These are phyloP conservation scores for Drosophila pectinifera DNA, from an alignment of 1,140 invertebrate genomes.

Conservation along the genomic window DNA sequence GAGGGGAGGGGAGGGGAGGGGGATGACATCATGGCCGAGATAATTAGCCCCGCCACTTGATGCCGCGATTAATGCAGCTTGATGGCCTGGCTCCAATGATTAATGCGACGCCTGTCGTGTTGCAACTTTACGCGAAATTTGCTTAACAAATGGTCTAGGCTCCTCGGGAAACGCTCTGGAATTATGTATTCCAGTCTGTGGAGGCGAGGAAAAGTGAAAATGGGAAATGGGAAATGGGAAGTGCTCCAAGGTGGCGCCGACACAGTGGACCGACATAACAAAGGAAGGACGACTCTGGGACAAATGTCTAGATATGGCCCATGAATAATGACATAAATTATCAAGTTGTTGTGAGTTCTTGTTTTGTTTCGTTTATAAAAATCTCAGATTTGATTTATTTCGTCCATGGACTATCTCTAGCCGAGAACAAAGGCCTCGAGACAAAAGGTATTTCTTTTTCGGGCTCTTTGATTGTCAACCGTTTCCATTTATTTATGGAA, in stretches of 20 bases:
- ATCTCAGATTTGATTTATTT: slow-evolving; percentile 25
- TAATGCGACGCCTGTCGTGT: slow-evolving; percentile 66
- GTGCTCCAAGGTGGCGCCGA: slow-evolving; percentile 10
- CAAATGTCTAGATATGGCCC: slow-evolving; percentile 26
- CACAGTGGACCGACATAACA: slow-evolving; percentile 25
- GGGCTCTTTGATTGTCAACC: too few relatives aligned
- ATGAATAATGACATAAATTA: slow-evolving; percentile 47
- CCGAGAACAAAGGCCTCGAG: slow-evolving; percentile 7
- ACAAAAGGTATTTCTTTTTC: slow-evolving; percentile 4
- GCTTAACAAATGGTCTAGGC: slow-evolving; percentile 64
- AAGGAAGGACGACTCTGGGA: slow-evolving; percentile 13
- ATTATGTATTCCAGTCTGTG: slow-evolving; percentile 27
- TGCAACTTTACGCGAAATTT: slow-evolving; percentile 70
- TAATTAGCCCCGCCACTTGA: slow-evolving; percentile 71
- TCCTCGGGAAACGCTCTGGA: background rate
- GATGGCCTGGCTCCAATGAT: slow-evolving; percentile 63
- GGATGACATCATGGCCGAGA: slow-evolving; percentile 33
- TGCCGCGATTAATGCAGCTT: slow-evolving; percentile 64
- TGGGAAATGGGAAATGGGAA: slow-evolving; percentile 24
- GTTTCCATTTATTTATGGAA: background rate
- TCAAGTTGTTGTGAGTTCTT: slow-evolving; percentile 27
- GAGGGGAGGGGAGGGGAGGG: background rate
- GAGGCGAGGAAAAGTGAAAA: slow-evolving; percentile 21
- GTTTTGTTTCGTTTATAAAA: slow-evolving; percentile 9
- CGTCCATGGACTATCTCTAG: background rate